Evolutionary conservation across 2,797 vertebrate species (phyloP).

Genomic region (Glossophaga mutica): DNA sequence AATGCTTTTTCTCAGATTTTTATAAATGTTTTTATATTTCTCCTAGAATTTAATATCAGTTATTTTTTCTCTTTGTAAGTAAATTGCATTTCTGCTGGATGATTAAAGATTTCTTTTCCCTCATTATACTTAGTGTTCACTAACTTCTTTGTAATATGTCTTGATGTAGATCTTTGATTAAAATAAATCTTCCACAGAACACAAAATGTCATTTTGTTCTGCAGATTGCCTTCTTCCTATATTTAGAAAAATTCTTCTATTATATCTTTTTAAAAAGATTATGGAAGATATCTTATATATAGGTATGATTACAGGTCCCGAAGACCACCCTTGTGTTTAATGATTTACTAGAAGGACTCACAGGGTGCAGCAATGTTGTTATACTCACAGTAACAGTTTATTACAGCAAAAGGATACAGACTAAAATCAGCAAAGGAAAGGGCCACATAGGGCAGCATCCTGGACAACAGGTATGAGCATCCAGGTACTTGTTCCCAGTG

Average conservation of each 20-base stretch:
- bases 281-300: neutral
- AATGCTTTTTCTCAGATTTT: neutral
- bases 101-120: neutral
- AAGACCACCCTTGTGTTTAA: neutral
- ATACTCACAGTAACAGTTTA: neutral
- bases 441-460: neutral
- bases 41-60: neutral
- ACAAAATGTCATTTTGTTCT: neutral
- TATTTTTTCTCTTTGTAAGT: constrained; percentile 3
- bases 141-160: neutral
- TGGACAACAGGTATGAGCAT: neutral
- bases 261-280: neutral
- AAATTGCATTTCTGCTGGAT: neutral
- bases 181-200: neutral
- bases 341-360: neutral
- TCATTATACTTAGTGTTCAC: neutral
- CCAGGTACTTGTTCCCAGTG: neutral
- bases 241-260: neutral
- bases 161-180: neutral
- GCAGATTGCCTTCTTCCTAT: neutral
- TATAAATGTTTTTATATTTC: constrained; percentile 18
- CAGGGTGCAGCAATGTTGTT: neutral
- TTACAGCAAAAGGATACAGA: neutral
- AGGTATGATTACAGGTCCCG: neutral
- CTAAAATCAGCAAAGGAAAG: neutral